A percentile compares a stretch with the other conserved stretches of the same genome.
Evolutionary conservation across 2,113 vertebrate species (phyloP).

Genomic region (Tauraco erythrolophus): DNA sequence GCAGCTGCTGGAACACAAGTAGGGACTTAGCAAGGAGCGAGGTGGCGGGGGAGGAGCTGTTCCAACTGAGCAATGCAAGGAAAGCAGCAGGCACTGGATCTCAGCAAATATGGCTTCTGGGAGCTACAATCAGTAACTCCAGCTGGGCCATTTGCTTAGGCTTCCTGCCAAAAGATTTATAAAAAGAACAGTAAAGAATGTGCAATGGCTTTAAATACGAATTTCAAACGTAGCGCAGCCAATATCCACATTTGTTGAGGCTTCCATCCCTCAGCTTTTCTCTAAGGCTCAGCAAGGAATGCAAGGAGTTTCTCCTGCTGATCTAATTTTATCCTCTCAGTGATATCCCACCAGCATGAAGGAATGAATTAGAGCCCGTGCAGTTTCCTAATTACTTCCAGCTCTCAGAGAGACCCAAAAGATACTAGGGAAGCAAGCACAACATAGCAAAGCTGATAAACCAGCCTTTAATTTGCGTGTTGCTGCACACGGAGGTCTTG

Average conservation of each 20-base stretch:
- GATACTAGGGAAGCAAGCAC: not conserved
- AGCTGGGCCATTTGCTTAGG: constrained; percentile 66
- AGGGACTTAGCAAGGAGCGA: not conserved
- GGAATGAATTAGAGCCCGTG: not conserved
- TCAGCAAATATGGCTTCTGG: constrained; percentile 35
- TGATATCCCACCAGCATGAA: constrained; percentile 19
- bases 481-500: not conserved
- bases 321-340: constrained; percentile 42
- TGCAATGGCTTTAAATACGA: constrained; percentile 37
- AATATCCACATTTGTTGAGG: constrained; percentile 52
- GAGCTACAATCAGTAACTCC: constrained; percentile 43
- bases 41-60: not conserved
- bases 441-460: not conserved
- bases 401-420: not conserved
- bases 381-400: constrained; percentile 34
- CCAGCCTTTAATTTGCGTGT: not conserved
- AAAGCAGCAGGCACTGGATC: constrained; percentile 16
- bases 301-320: constrained; percentile 19
- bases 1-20: not conserved
- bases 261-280: constrained; percentile 38
- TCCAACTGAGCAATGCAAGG: constrained; percentile 27
- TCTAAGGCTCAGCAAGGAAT: constrained; percentile 35
- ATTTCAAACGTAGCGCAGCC: constrained; percentile 41
- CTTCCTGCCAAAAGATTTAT: constrained; percentile 54
- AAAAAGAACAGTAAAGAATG: constrained; percentile 65